Percentiles rank a stretch among this genome's conserved stretches.
These are phyloP conservation scores for Brienomyrus brachyistius DNA, from an alignment of 2,113 vertebrate species.

Conservation along the genomic window DNA sequence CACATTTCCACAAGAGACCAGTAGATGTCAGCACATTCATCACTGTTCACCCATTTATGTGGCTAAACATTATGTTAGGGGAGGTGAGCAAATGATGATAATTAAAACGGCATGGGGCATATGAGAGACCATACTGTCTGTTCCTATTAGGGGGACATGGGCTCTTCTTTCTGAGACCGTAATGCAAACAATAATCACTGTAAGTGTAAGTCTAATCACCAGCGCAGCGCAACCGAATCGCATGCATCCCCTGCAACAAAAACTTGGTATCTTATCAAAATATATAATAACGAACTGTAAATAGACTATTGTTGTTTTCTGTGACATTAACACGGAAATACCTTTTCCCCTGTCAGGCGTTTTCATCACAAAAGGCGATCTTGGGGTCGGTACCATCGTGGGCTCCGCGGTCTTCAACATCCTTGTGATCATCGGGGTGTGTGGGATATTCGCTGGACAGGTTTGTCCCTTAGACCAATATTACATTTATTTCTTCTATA, in stretches of 20 bases:
- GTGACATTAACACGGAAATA: not conserved
- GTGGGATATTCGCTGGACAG: slow-evolving; percentile 66
- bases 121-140: not conserved
- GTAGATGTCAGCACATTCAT: slow-evolving; percentile 42
- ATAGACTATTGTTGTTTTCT: not conserved
- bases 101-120: slow-evolving; percentile 21
- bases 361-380: slow-evolving; percentile 67
- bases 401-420: slow-evolving; percentile 72
- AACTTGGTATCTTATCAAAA: not conserved
- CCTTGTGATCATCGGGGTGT: slow-evolving; percentile 66
- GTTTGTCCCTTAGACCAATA: slow-evolving; percentile 28
- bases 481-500: not conserved
- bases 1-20: slow-evolving; percentile 29
- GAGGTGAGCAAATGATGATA: slow-evolving; percentile 1
- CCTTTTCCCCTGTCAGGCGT: slow-evolving; percentile 45
- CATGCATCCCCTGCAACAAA: not conserved
- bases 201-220: slow-evolving; percentile 1
- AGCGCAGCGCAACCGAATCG: not conserved
- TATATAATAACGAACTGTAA: not conserved
- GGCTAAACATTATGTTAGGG: not conserved
- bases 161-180: not conserved
- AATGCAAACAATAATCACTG: slow-evolving; percentile 16
- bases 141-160: not conserved
- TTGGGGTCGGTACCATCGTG: slow-evolving; percentile 65
- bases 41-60: not conserved